Percentiles rank a stretch among this genome's conserved stretches.
Evolutionary conservation across 2,888 invertebrate species (phyloP).

Genomic region (Podabrus alpinus): DNA sequence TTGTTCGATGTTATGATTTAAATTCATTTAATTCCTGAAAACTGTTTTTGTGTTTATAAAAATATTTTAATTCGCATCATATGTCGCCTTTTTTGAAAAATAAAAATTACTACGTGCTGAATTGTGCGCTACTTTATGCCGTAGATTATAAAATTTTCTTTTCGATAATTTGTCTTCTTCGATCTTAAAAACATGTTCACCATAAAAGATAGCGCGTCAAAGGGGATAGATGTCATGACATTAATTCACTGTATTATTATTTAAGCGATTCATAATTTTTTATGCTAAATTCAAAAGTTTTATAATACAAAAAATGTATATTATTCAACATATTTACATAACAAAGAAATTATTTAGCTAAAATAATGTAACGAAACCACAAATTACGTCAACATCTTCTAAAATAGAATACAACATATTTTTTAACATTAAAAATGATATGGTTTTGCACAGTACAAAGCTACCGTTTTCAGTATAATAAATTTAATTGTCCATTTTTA

Average conservation of each 20-base stretch:
- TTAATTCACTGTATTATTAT: no score
- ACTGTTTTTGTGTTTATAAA: background rate
- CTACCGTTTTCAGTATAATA: background rate
- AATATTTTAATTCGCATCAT: background rate
- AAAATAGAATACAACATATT: background rate
- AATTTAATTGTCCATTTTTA: background rate
- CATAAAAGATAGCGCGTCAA: no score
- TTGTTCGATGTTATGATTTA: background rate
- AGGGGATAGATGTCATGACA: no score
- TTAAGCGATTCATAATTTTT: background rate
- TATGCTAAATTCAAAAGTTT: no score
- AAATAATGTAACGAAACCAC: background rate
- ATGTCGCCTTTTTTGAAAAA: no score
- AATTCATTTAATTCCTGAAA: background rate
- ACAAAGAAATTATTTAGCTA: background rate
- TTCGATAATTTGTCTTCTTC: no score
- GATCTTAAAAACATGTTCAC: no score
- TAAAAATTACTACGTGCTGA: no score
- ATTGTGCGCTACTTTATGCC: no score
- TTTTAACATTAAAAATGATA: background rate
- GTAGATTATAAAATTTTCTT: no score
- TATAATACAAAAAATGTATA: background rate
- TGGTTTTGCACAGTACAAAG: background rate
- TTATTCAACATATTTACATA: background rate
- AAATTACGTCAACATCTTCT: background rate